phyloP scores from a whole-genome alignment of 2,888 invertebrate genomes.

The Caenorhabditis sp. region DNA sequence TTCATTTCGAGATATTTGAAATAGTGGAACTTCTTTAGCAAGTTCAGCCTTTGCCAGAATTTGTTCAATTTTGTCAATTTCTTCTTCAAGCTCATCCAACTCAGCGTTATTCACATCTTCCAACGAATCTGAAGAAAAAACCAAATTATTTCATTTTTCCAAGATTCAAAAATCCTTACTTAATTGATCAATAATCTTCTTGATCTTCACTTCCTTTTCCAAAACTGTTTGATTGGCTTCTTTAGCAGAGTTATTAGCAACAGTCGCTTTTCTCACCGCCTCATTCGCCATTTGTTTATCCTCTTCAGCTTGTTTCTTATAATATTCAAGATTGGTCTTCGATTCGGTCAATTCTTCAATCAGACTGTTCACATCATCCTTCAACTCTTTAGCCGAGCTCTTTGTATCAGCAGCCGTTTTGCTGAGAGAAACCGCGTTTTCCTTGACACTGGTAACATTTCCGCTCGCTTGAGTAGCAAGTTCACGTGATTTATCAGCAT shows the following conservation, averaged over 20 bases:
- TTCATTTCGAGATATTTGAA: slow-evolving; percentile 35
- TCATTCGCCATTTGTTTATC: slow-evolving; percentile 57
- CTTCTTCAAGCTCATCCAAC: slow-evolving; percentile 71
- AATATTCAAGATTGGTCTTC: slow-evolving; percentile 47
- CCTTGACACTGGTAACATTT: slow-evolving; percentile 51
- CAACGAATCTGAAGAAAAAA: slow-evolving; percentile 64
- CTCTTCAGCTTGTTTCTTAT: slow-evolving; percentile 52
- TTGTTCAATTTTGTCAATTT: slow-evolving; percentile 60
- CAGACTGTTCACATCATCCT: slow-evolving; percentile 44
- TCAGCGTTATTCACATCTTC: slow-evolving; percentile 70
- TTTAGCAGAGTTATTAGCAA: slow-evolving; percentile 54
- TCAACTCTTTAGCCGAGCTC: slow-evolving; percentile 42
- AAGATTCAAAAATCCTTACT: slow-evolving; percentile 23
- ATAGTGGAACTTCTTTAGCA: slow-evolving; percentile 47
- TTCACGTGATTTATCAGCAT: slow-evolving; percentile 40
- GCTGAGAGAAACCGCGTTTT: slow-evolving; percentile 25
- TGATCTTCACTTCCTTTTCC: slow-evolving; percentile 48
- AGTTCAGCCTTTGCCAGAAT: slow-evolving; percentile 45
- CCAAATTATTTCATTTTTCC: neutral
- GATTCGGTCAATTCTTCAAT: slow-evolving; percentile 48
- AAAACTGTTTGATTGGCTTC: slow-evolving; percentile 52
- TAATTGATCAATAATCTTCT: slow-evolving; percentile 53
- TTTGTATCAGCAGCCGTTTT: slow-evolving; percentile 34
- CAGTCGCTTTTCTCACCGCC: slow-evolving; percentile 54
- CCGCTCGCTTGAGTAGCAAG: slow-evolving; percentile 40